phyloP scores from a whole-genome alignment of 2,797 vertebrate species.

The Sebastes minor region DNA sequence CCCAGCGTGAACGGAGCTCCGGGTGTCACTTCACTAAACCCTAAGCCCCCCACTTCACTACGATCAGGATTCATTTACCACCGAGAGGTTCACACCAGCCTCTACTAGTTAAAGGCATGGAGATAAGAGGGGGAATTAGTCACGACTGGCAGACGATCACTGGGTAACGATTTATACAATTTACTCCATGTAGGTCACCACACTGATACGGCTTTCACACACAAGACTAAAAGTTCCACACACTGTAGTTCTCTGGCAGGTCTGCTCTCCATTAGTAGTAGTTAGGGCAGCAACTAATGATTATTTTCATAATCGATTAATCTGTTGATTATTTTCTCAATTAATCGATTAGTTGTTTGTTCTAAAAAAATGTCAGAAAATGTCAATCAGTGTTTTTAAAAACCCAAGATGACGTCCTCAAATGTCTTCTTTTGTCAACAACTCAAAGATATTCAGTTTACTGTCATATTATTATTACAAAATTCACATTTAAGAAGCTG shows the following conservation, averaged over 20 bases:
- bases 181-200: conserved; percentile 49
- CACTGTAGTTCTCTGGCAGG: background rate
- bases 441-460: no score
- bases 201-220: background rate
- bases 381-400: accelerated
- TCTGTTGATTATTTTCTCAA: no score
- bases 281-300: no score
- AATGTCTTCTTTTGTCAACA: accelerated
- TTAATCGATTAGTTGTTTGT: no score
- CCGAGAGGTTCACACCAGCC: conserved; percentile 29
- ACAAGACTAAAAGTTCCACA: background rate
- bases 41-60: conserved; percentile 2
- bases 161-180: conserved; percentile 15
- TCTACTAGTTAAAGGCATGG: conserved; percentile 31
- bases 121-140: conserved; percentile 58
- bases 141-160: conserved; percentile 31
- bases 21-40: conserved; percentile 48
- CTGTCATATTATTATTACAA: no score
- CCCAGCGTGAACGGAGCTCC: conserved; percentile 30
- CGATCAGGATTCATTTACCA: conserved; percentile 50
- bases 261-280: background rate
- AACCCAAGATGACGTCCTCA: no score
- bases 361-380: no score
- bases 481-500: no score
- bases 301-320: no score